These are phyloP conservation scores for Spheniscus mendiculus DNA, from an alignment of 2,113 vertebrate genomes.

Conservation along the genomic window DNA sequence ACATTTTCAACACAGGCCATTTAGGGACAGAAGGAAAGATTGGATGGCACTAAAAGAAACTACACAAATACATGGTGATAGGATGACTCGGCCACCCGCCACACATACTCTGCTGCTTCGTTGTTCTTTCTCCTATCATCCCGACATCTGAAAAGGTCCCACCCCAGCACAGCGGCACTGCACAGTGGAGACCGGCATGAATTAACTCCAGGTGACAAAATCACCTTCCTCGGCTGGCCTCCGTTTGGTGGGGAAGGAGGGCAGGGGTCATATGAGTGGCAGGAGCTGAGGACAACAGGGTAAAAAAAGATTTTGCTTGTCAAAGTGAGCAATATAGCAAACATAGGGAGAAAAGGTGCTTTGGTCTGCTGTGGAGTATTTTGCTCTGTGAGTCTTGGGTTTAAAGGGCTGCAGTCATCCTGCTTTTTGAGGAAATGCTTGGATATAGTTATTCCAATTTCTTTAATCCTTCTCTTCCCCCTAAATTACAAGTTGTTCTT, in stretches of 20 bases:
- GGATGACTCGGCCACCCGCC: constrained; percentile 66
- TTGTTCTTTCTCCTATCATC: constrained; percentile 47
- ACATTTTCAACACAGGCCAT: constrained; percentile 76
- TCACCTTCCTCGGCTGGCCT: constrained; percentile 5
- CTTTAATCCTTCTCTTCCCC: constrained; percentile 19
- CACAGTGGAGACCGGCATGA: not conserved
- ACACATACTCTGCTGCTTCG: constrained; percentile 49
- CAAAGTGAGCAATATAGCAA: not conserved
- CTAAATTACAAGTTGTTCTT: not conserved
- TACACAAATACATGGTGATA: constrained; percentile 66
- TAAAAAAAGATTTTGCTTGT: not conserved
- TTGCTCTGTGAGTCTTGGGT: not conserved
- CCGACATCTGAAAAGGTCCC: constrained; percentile 45
- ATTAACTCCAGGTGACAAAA: constrained; percentile 59
- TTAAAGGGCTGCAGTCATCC: constrained; percentile 24
- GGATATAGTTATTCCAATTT: not conserved
- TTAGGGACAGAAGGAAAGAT: constrained; percentile 77
- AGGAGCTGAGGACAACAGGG: not conserved
- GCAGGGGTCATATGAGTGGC: not conserved
- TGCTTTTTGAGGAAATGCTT: constrained; percentile 32
- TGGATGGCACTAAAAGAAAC: constrained; percentile 74
- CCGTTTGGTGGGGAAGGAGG: not conserved
- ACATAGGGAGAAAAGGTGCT: not conserved
- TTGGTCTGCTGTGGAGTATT: not conserved
- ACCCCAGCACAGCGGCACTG: not conserved